Evolutionary conservation across 2,888 invertebrate genomes (phyloP).

Genomic region (Nomada ruficornis): DNA sequence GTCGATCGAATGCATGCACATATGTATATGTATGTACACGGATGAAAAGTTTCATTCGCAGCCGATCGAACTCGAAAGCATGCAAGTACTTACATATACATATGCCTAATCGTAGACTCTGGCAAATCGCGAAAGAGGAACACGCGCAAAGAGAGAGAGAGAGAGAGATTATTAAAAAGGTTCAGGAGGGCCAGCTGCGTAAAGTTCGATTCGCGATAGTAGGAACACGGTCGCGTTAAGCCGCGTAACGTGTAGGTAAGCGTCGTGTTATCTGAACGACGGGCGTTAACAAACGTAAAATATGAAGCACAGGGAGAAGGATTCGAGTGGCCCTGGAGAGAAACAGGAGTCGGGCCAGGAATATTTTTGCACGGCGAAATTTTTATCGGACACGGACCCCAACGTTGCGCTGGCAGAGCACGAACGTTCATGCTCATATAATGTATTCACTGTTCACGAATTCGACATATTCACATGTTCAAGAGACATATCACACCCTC

Average conservation of each 20-base stretch:
- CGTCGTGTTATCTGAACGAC: slow-evolving; percentile 4
- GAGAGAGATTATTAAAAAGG: slow-evolving; percentile 15
- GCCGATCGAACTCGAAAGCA: not conserved
- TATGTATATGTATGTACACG: not conserved
- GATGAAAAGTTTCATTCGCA: slow-evolving; percentile 6
- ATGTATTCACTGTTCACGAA: too few relatives aligned
- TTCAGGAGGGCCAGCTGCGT: slow-evolving; percentile 4
- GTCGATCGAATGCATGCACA: too few relatives aligned
- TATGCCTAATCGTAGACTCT: not conserved
- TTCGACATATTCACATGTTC: too few relatives aligned
- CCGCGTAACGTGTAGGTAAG: not conserved
- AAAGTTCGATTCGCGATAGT: slow-evolving; percentile 15
- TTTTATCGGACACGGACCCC: slow-evolving; percentile 40
- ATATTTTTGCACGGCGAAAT: slow-evolving; percentile 28
- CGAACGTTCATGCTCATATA: not conserved
- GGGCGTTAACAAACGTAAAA: slow-evolving; percentile 34
- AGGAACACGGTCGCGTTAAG: slow-evolving; percentile 3
- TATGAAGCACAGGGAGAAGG: slow-evolving; percentile 19
- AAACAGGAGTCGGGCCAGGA: not conserved
- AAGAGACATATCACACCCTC: too few relatives aligned
- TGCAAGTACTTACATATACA: not conserved
- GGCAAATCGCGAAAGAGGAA: not conserved
- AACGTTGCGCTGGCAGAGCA: not conserved
- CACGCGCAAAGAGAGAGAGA: not conserved
- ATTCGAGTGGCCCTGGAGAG: slow-evolving; percentile 21